These are phyloP conservation scores for Diaphora mendica DNA, from an alignment of 2,888 invertebrate species.

Conservation along the genomic window DNA sequence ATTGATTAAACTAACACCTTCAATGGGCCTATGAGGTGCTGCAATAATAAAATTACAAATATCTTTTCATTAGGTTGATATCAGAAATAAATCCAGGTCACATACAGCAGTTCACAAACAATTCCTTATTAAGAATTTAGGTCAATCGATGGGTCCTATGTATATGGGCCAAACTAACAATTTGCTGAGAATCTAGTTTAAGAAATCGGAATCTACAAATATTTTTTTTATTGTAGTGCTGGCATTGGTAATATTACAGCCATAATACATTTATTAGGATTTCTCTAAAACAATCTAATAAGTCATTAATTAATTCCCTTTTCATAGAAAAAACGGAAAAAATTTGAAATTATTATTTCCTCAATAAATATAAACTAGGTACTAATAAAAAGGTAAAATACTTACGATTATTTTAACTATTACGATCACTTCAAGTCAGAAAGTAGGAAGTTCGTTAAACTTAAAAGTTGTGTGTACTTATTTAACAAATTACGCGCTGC, in stretches of 20 bases:
- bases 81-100: neutral
- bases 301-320: too few relatives aligned
- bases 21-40: neutral
- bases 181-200: neutral
- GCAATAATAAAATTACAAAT: too few relatives aligned
- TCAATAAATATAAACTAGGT: neutral
- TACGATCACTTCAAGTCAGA: neutral
- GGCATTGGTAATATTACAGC: neutral
- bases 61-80: neutral
- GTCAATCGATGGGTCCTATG: too few relatives aligned
- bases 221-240: neutral
- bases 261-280: neutral
- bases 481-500: slow-evolving; percentile 12
- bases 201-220: neutral
- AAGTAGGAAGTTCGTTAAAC: neutral
- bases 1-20: neutral
- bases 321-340: neutral
- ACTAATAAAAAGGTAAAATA: neutral
- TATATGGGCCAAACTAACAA: too few relatives aligned
- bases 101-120: neutral
- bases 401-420: neutral
- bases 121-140: too few relatives aligned
- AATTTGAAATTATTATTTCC: too few relatives aligned
- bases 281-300: neutral
- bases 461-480: neutral